Evolutionary conservation across 2,113 vertebrate genomes (phyloP), one percentile per base, ranked within the genome.

Genomic region (Donacobius atricapilla): DNA sequence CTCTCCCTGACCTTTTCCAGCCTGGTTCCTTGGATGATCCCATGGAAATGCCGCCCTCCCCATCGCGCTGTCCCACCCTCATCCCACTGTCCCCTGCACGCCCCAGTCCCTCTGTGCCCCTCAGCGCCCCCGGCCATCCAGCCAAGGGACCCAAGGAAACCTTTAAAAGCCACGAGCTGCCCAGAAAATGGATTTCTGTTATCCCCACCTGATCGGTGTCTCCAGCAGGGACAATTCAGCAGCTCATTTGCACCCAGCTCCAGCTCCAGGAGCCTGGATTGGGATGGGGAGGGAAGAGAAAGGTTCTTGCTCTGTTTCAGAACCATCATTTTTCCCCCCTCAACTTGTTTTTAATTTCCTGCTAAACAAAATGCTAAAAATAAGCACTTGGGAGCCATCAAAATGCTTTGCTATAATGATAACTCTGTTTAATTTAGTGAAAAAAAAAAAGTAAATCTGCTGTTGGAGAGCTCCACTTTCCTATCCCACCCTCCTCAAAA

Each of bases 281-380:
- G 63, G 70, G 39, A 19, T 6, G 7, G 2, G 39, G 4, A 44
- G 61, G 27, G 71, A 47, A 75, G 31, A 3, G 21, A 66, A 6
- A 28, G 7, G 16, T 31, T 27, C 51, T 10, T 61, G 56, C 58
- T 88, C 44, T 17, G 22, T 20, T 19, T 27, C 42, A 90, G 71
- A 92, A 33, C 22, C 45, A 71, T 33, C 51, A 24, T 15, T 45
- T 8, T 3, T 37, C 17, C 24, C 3, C 4, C 11, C 25, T 3
- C 15, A 44, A 33, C 25, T 93, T 87, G 70, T 79, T 96, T 95
- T 90, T 89, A 48, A 91, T 93, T 93, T 91, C 85, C 92, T 94
- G 92, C 87, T 79, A 60, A 93, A 79, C 53, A 72, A 79, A 93
- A 87, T 35, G 10, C 78, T 93, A 85, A 90, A 94, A 90, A 80